Conservation (phyloP, 2,113 vertebrate genomes). For the Bettongia penicillata region DNA sequence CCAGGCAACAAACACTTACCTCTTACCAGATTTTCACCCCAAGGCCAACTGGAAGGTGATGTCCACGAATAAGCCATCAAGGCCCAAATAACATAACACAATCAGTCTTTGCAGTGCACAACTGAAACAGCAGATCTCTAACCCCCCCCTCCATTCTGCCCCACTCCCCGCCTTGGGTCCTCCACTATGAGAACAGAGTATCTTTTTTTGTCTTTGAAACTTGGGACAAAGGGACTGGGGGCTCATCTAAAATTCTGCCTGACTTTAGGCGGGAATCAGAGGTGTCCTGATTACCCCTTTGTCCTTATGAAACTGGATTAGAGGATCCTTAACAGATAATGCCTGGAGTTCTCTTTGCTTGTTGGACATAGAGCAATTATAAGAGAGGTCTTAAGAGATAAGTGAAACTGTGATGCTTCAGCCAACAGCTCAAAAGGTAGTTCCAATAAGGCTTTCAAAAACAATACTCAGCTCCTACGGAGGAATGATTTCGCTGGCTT, state of each 20-base stretch:
- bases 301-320: conserved; percentile 68
- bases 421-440: conserved; percentile 68
- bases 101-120: not conserved
- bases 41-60: not conserved
- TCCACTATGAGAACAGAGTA: not conserved
- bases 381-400: conserved; percentile 74
- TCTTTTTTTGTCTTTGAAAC: not conserved
- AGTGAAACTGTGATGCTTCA: conserved; percentile 68
- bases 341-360: conserved; percentile 49
- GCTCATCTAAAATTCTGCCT: conserved; percentile 52
- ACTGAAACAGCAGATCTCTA: not conserved
- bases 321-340: conserved; percentile 69
- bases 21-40: not conserved
- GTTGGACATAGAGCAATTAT: conserved; percentile 69
- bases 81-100: not conserved
- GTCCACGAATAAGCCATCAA: not conserved
- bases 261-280: conserved; percentile 67
- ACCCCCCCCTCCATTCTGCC: not conserved
- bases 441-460: conserved; percentile 68
- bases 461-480: conserved; percentile 53
- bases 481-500: conserved; percentile 69
- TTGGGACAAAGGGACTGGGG: conserved; percentile 46
- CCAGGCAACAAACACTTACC: not conserved
- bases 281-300: conserved; percentile 60
- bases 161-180: too few species aligned